phyloP scores from a whole-genome alignment of 2,113 vertebrate species.

The human region GRCh38 chr2:169642001-169642500 shows the following conservation, averaged over 20 bases:
- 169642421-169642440: neutral
- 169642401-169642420: slow-evolving; percentile 1
- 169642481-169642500: neutral
- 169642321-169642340: neutral
- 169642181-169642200: neutral
- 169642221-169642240: neutral
- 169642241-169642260: neutral
- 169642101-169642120: slow-evolving; percentile 76
- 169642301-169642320: neutral
- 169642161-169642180: neutral
- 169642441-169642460: neutral
- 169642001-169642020: slow-evolving; percentile 31
- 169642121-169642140: slow-evolving; percentile 73
- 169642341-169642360: neutral
- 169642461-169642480: neutral
- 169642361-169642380: slow-evolving; percentile 11
- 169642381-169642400: neutral
- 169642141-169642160: slow-evolving; percentile 50
- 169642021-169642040: slow-evolving; percentile 49
- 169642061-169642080: slow-evolving; percentile 68
- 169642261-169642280: neutral
- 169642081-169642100: slow-evolving; percentile 65
- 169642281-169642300: neutral
- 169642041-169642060: slow-evolving; percentile 54
- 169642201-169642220: neutral